A percentile compares a stretch with the other conserved stretches of the same genome.
phyloP scores from a whole-genome alignment of 2,888 invertebrate species.

The Platycheirus rosarum region DNA sequence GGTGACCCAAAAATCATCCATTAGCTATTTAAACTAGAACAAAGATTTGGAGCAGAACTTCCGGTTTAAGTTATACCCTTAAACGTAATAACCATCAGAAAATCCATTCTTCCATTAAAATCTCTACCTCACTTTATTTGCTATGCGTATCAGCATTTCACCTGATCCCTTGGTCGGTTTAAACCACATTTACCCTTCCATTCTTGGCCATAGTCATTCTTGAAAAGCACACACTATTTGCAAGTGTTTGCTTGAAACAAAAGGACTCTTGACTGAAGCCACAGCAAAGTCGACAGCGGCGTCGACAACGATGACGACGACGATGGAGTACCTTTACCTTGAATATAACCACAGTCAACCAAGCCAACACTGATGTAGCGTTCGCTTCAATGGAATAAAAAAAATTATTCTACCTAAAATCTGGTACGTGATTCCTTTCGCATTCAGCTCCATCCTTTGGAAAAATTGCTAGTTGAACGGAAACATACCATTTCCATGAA shows the following conservation, averaged over 20 bases:
- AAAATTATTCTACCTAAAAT: conserved; percentile 70
- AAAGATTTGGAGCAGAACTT: too few relatives aligned
- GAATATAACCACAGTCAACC: conserved; percentile 5
- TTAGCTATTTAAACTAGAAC: too few relatives aligned
- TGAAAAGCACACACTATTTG: neutral
- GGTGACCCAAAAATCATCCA: too few relatives aligned
- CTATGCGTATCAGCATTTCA: neutral
- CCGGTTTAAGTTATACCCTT: too few relatives aligned
- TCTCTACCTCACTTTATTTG: neutral
- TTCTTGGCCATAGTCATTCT: conserved; percentile 1
- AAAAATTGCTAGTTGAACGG: conserved; percentile 20
- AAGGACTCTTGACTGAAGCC: conserved; percentile 2
- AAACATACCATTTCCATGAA: conserved; percentile 51
- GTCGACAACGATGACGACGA: neutral
- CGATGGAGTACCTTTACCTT: conserved; percentile 19
- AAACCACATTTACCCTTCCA: neutral
- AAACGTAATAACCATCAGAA: too few relatives aligned
- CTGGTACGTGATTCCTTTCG: conserved; percentile 68
- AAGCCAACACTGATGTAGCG: conserved; percentile 12
- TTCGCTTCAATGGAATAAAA: conserved; percentile 57
- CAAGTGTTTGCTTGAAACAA: neutral
- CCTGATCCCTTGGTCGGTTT: conserved; percentile 1
- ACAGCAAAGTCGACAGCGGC: too few relatives aligned
- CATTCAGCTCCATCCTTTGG: conserved; percentile 37
- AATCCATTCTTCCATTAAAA: neutral